Conservation (phyloP, 2,797 vertebrate genomes). For the Channallabes apus region DNA sequence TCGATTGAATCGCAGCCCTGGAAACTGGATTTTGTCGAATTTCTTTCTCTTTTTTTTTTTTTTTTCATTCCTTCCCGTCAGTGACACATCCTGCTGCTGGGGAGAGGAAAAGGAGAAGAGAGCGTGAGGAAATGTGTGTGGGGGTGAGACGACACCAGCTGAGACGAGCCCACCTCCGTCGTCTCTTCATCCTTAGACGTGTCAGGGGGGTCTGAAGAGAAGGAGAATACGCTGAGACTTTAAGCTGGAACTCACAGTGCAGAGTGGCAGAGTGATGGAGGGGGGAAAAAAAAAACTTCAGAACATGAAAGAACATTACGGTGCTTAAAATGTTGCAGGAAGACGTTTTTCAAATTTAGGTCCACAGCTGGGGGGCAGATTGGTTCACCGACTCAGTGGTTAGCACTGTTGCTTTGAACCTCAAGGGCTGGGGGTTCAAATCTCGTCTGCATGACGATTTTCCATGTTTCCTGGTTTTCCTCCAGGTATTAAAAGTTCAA, state of each 20-base stretch:
- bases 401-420: too few species aligned
- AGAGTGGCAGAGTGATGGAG: background rate
- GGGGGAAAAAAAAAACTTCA: background rate
- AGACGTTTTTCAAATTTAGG: background rate
- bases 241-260: constrained; percentile 5
- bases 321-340: background rate
- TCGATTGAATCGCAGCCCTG: constrained; percentile 20
- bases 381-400: too few species aligned
- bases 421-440: too few species aligned
- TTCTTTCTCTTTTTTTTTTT: constrained; percentile 8
- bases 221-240: background rate
- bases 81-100: background rate
- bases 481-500: too few species aligned
- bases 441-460: too few species aligned
- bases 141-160: constrained; percentile 43
- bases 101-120: constrained; percentile 8
- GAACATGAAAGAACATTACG: background rate
- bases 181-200: constrained; percentile 21
- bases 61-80: background rate
- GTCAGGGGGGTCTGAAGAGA: constrained; percentile 11
- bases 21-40: constrained; percentile 40
- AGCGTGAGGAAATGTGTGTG: constrained; percentile 30
- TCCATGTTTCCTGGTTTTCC: too few species aligned
- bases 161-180: constrained; percentile 18
- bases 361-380: background rate